Conservation (phyloP, 2,113 vertebrate species). For the Cepphus grylle region DNA sequence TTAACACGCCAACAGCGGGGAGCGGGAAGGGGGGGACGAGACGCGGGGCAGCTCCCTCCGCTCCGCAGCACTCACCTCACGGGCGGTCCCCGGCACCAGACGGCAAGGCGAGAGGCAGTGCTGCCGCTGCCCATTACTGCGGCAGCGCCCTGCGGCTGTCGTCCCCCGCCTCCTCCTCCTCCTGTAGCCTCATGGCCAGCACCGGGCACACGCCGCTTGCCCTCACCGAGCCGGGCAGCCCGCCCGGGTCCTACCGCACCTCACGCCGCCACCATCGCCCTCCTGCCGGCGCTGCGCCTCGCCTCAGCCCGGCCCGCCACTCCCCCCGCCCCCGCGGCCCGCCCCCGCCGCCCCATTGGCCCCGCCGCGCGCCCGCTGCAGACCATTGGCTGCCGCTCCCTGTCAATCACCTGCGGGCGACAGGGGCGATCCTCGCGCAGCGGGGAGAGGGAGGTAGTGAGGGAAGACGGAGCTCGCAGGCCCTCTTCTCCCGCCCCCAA, state of each 20-base stretch:
- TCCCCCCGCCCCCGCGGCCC: background rate
- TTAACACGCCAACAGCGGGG: background rate
- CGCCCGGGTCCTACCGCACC: background rate
- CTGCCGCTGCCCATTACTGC: conserved; percentile 5
- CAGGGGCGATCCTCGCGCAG: background rate
- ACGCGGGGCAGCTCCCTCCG: conserved; percentile 20
- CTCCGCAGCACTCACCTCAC: conserved; percentile 26
- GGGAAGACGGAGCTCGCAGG: background rate
- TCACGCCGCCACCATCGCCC: conserved; percentile 1
- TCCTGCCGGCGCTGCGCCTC: background rate
- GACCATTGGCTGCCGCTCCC: rapidly evolving
- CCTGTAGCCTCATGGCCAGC: conserved; percentile 46
- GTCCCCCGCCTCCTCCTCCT: background rate
- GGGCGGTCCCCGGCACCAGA: background rate
- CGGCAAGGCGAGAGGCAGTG: background rate
- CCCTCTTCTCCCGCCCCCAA: background rate
- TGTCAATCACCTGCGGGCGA: background rate
- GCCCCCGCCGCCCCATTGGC: background rate
- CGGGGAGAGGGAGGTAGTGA: background rate
- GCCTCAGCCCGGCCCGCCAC: background rate
- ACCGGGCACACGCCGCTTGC: background rate
- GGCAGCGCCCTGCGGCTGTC: conserved; percentile 40
- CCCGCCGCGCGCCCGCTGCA: too few species aligned
- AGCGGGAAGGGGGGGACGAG: background rate
- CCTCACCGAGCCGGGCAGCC: background rate